Percentiles rank a stretch among this genome's conserved stretches.
These are phyloP conservation scores for Tenualosa thibaudeaui DNA, from an alignment of 2,797 vertebrate species.

Conservation along the genomic window DNA sequence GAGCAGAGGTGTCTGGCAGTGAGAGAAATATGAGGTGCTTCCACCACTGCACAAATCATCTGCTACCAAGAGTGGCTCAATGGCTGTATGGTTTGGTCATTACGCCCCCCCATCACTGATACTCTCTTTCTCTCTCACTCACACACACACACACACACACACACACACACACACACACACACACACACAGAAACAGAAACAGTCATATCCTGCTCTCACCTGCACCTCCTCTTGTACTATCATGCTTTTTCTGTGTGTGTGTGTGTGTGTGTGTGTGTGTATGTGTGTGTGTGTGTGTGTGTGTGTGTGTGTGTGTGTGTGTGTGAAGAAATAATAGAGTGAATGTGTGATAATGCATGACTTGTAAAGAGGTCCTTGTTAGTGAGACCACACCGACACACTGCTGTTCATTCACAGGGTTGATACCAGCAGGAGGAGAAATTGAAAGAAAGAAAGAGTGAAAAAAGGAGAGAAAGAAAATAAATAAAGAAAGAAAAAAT, in stretches of 20 bases:
- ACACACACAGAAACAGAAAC: neutral
- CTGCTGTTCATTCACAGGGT: slow-evolving; percentile 74
- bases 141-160: too few species aligned
- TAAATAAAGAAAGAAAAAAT: neutral
- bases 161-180: too few species aligned
- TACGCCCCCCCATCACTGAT: neutral
- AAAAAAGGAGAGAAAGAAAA: neutral
- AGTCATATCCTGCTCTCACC: neutral
- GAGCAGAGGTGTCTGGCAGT: neutral
- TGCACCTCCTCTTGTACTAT: too few species aligned
- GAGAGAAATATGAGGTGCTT: neutral
- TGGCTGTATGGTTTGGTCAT: neutral
- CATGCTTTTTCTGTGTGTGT: too few species aligned
- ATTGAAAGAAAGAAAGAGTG: neutral
- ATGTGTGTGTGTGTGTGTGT: neutral
- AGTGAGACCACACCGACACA: slow-evolving; percentile 79
- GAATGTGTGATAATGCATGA: slow-evolving; percentile 75
- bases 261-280: slow-evolving; percentile 27
- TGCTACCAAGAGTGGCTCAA: neutral
- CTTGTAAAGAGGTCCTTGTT: slow-evolving; percentile 82
- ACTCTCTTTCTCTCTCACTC: too few species aligned
- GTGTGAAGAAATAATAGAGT: slow-evolving; percentile 35
- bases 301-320: slow-evolving; percentile 27
- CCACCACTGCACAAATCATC: neutral
- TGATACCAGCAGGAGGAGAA: slow-evolving; percentile 64